Evolutionary conservation across 2,113 vertebrate species (phyloP).

Genomic region (Trinectes maculatus): DNA sequence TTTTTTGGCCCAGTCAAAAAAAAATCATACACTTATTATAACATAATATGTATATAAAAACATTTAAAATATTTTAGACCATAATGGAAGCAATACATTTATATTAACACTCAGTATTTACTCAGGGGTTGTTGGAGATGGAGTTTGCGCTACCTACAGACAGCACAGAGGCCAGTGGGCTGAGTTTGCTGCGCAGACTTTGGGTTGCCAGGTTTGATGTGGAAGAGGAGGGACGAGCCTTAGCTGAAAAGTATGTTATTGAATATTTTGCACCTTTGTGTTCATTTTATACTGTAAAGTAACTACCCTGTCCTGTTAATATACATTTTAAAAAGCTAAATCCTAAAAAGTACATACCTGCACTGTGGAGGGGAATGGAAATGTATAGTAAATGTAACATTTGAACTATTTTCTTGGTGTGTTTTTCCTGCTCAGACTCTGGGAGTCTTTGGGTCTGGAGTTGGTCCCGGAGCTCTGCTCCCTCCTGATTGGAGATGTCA

Average conservation of each 20-base stretch:
- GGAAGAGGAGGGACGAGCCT: constrained; percentile 87
- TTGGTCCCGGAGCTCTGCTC: constrained; percentile 91
- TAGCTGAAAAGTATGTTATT: constrained; percentile 87
- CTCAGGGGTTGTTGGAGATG: constrained; percentile 93
- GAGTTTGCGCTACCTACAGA: constrained; percentile 94
- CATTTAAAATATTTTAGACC: neutral
- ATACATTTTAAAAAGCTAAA: neutral
- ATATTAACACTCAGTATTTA: neutral
- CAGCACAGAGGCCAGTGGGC: constrained; percentile 86
- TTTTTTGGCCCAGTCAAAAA: too few species aligned
- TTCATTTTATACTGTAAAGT: neutral
- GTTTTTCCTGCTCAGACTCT: constrained; percentile 80
- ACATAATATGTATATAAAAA: too few species aligned
- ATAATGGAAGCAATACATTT: neutral
- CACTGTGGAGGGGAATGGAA: neutral
- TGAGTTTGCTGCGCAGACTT: constrained; percentile 90
- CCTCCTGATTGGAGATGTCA: constrained; percentile 92
- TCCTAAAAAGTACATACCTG: neutral
- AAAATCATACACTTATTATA: too few species aligned
- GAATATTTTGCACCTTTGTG: neutral
- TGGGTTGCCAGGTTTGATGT: constrained; percentile 95
- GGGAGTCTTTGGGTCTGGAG: constrained; percentile 89
- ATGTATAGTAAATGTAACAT: neutral
- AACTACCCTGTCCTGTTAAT: too few species aligned
- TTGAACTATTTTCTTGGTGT: neutral